Percentiles rank a stretch among this genome's conserved stretches.
These are phyloP conservation scores for Atrichornis clamosus DNA, from an alignment of 2,113 vertebrate genomes.

Conservation along the genomic window DNA sequence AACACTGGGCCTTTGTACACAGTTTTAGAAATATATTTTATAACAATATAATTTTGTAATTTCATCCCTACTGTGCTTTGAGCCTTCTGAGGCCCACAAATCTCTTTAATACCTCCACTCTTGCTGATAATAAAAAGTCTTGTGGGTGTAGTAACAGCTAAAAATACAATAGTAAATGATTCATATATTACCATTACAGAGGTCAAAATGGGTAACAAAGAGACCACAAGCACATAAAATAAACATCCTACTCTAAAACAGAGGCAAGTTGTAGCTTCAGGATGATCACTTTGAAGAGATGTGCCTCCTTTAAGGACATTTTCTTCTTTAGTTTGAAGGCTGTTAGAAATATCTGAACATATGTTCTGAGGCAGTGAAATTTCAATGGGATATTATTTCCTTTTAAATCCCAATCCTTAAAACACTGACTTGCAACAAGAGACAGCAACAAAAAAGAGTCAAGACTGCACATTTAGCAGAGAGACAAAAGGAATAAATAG, in stretches of 20 bases:
- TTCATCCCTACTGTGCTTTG: slow-evolving; percentile 52
- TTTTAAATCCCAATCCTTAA: slow-evolving; percentile 48
- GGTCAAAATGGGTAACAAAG: slow-evolving; percentile 53
- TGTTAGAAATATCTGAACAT: slow-evolving; percentile 54
- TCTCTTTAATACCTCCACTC: slow-evolving; percentile 62
- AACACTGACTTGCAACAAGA: slow-evolving; percentile 40
- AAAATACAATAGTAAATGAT: slow-evolving; percentile 62
- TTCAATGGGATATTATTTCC: slow-evolving; percentile 46
- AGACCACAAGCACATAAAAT: slow-evolving; percentile 19
- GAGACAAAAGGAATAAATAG: slow-evolving; percentile 43
- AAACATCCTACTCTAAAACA: slow-evolving; percentile 37
- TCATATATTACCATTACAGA: slow-evolving; percentile 43
- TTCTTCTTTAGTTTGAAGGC: slow-evolving; percentile 41
- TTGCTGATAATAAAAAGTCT: slow-evolving; percentile 55
- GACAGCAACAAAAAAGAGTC: slow-evolving; percentile 25
- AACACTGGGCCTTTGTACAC: slow-evolving; percentile 28
- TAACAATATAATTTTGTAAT: slow-evolving; percentile 64
- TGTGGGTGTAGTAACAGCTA: slow-evolving; percentile 50
- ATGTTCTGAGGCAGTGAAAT: slow-evolving; percentile 60
- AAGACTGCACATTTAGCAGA: slow-evolving; percentile 37
- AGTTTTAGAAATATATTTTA: slow-evolving; percentile 55
- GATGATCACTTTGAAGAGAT: slow-evolving; percentile 44
- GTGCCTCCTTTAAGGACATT: slow-evolving; percentile 35
- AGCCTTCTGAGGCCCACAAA: slow-evolving; percentile 51
- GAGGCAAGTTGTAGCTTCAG: not conserved